Conservation (phyloP, 2,888 invertebrate species). For the Caenorhabditis virilis region DNA sequence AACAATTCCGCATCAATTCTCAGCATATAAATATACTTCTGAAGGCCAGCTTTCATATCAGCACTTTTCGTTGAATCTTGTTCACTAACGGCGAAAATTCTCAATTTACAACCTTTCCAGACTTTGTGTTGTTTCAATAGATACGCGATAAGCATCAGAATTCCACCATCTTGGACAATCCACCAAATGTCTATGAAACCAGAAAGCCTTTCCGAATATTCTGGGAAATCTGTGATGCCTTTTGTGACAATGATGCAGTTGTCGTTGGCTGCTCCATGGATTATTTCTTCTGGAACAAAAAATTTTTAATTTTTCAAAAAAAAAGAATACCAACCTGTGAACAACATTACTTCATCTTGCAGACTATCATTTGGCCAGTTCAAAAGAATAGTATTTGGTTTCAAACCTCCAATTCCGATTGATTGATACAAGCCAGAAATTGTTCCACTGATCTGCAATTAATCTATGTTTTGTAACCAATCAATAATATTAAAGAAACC, state of each 20-base stretch:
- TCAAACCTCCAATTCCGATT: slow-evolving; percentile 92
- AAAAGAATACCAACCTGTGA: slow-evolving; percentile 54
- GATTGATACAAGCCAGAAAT: slow-evolving; percentile 79
- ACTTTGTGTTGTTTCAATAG: slow-evolving; percentile 82
- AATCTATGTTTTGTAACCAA: no score
- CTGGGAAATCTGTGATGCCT: slow-evolving; percentile 93
- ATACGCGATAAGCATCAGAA: slow-evolving; percentile 84
- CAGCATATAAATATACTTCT: slow-evolving; percentile 94
- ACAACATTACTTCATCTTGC: slow-evolving; percentile 52
- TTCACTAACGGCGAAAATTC: slow-evolving; percentile 98
- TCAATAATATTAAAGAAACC: no score
- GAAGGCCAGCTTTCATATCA: slow-evolving; percentile 92
- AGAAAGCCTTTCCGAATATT: slow-evolving; percentile 79
- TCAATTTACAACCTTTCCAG: slow-evolving; percentile 97
- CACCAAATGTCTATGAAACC: slow-evolving; percentile 99
- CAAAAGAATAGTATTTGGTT: slow-evolving; percentile 95
- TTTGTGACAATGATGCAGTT: slow-evolving; percentile 96
- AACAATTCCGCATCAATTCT: slow-evolving; percentile 85
- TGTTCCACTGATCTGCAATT: slow-evolving; percentile 62
- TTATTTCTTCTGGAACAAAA: slow-evolving; percentile 60
- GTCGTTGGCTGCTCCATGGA: slow-evolving; percentile 83
- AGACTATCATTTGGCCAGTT: slow-evolving; percentile 86
- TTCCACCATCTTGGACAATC: slow-evolving; percentile 93
- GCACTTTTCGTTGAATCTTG: slow-evolving; percentile 77
- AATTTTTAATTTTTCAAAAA: background rate